Base-by-base conservation (phyloP, 2,888 invertebrate species). In the Acronicta alni region DNA sequence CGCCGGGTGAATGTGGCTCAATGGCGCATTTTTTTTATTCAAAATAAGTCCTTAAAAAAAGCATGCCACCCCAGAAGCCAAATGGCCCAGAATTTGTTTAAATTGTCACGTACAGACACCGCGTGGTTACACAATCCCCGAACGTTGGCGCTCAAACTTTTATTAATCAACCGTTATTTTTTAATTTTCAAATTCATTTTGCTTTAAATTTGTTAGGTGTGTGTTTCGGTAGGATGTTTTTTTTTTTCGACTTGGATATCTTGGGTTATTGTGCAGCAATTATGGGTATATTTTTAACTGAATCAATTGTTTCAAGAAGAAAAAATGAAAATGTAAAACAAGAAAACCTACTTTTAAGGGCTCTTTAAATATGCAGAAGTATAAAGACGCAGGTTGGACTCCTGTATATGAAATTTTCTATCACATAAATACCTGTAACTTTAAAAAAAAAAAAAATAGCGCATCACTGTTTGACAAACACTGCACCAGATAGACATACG, bases 41-140 rank as follows among this genome's bases (percentile, higher is more conserved):
- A 91, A 92, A 93, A 88, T 90, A 91, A 87, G 88, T 89, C 80
- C 85, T 88, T 80, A 89, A 91, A 93, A 92, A 92, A 89, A 84
- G 75, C 80, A 81, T 82, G 82, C 90, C 89, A 92, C 93, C 93
- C 94, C 88, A 90, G 93, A 91, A 92, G 93, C 92, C 93, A 94
- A 94, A 94, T 94, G 94, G 94, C 88, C 89, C 91, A 90, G 94
- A 94, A 94, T 94, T 94, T 94, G 94, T 94, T 94, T 94, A 94
- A 94, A 94, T 93, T 94, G 94, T 94, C 94, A 94, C 94, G 93
- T 93, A 92, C 94, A 93, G 94, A 90, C 88, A 90, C 85, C 83
- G 89, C 88, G 88, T 74, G 91, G 92, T 91, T 91, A 92, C 87
- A 87, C 91, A 93, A 92, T 91, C 92, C 89, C 73, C 46, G 55